Percentiles rank a stretch among this genome's conserved stretches.
These are phyloP conservation scores for Brotogeris chrysoptera DNA, from an alignment of 2,797 vertebrate species.

Conservation along the genomic window DNA sequence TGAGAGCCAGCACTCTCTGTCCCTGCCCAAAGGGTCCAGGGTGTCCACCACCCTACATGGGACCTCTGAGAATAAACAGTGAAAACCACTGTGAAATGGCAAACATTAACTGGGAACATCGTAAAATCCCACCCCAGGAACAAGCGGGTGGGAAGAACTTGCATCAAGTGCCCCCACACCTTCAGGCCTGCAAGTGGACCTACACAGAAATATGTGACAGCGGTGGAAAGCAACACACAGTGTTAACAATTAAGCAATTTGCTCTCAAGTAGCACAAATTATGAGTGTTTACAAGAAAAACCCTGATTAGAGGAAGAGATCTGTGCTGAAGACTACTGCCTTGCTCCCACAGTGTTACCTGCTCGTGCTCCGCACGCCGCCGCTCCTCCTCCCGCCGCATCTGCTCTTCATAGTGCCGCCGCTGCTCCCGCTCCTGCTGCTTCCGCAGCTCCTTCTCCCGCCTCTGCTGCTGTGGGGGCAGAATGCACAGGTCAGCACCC, in stretches of 20 bases:
- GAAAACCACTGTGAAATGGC: background rate
- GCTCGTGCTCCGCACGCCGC: constrained; percentile 92
- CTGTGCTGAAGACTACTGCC: fast-evolving
- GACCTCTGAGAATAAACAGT: background rate
- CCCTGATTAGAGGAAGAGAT: background rate
- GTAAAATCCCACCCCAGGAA: background rate
- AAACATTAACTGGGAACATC: background rate
- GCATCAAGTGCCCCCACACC: background rate
- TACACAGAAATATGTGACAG: background rate
- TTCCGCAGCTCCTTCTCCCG: constrained; percentile 95
- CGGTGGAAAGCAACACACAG: background rate
- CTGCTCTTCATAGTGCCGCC: constrained; percentile 93
- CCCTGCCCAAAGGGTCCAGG: background rate
- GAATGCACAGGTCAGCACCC: background rate
- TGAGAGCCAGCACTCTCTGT: background rate
- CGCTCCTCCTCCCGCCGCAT: constrained; percentile 93
- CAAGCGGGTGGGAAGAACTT: background rate
- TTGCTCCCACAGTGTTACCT: constrained; percentile 71
- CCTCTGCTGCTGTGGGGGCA: constrained; percentile 86
- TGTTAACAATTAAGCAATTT: background rate
- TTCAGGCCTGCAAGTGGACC: background rate
- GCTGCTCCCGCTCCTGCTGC: constrained; percentile 96
- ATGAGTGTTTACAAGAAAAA: background rate
- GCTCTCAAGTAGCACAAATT: background rate
- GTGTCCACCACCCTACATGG: background rate